Percentiles rank a stretch among this genome's conserved stretches.
Evolutionary conservation across 2,888 invertebrate genomes (phyloP).

Genomic region (Erannis defoliaria): DNA sequence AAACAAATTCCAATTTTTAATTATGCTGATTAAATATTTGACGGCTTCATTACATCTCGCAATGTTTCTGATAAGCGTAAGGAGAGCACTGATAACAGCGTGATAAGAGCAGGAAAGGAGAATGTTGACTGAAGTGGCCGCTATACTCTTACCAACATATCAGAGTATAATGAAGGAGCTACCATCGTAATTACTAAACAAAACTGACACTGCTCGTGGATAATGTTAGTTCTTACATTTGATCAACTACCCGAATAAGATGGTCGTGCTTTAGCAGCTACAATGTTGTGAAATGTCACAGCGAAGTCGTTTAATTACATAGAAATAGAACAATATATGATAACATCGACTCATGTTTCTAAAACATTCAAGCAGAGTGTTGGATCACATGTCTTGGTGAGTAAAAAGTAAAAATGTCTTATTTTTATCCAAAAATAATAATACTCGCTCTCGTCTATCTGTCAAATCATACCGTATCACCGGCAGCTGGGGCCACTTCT

Average conservation of each 20-base stretch:
- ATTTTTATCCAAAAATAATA: not conserved
- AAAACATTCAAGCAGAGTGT: not conserved
- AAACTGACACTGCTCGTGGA: not conserved
- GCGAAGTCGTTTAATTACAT: not conserved
- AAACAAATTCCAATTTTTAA: slow-evolving; percentile 16
- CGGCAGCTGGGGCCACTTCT: no score
- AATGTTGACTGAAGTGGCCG: slow-evolving; percentile 55
- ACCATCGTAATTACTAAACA: not conserved
- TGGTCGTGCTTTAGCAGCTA: slow-evolving; percentile 30
- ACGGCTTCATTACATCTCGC: slow-evolving; percentile 22
- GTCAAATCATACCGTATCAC: no score
- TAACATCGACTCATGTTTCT: not conserved
- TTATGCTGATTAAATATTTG: slow-evolving; percentile 42
- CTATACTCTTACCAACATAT: slow-evolving; percentile 6
- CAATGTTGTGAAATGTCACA: slow-evolving; percentile 51
- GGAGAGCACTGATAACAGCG: slow-evolving; percentile 29
- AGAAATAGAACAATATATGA: not conserved
- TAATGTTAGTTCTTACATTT: not conserved
- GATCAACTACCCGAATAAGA: not conserved
- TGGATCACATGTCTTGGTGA: not conserved
- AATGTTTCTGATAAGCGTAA: slow-evolving; percentile 29
- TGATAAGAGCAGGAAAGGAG: slow-evolving; percentile 53
- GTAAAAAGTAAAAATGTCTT: not conserved
- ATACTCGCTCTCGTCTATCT: no score
- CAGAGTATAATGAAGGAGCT: not conserved